Conservation (phyloP, 2,797 vertebrate species). For the Thalassophryne amazonica region DNA sequence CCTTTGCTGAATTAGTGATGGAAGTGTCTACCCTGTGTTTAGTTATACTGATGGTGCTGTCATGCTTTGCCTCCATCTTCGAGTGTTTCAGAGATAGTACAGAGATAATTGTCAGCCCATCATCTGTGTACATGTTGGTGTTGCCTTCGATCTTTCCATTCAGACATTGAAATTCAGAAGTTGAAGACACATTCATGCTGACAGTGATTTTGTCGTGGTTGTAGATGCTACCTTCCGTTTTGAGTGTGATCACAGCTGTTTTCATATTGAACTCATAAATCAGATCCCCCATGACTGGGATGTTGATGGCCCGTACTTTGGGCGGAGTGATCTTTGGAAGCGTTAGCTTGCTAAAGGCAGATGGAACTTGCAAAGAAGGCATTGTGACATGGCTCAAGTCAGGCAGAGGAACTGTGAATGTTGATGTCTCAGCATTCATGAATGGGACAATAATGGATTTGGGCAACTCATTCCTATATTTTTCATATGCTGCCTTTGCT, state of each 20-base stretch:
- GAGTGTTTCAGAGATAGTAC: conserved; percentile 76
- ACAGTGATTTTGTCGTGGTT: conserved; percentile 84
- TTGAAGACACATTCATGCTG: conserved; percentile 80
- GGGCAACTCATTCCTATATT: conserved; percentile 76
- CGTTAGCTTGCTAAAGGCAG: conserved; percentile 76
- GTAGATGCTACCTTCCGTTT: conserved; percentile 80
- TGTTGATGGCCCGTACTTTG: conserved; percentile 69
- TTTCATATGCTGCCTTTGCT: conserved; percentile 79
- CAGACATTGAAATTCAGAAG: conserved; percentile 79
- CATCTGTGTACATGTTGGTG: conserved; percentile 77
- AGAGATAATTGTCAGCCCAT: conserved; percentile 81
- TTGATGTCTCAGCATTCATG: conserved; percentile 80
- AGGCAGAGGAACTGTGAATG: conserved; percentile 81
- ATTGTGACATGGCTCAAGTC: conserved; percentile 75
- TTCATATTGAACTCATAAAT: conserved; percentile 89
- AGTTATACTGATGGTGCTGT: conserved; percentile 78
- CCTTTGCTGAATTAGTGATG: conserved; percentile 75
- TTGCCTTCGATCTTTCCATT: conserved; percentile 83
- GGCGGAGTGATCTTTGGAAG: conserved; percentile 81
- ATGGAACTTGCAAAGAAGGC: conserved; percentile 75
- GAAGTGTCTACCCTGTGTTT: conserved; percentile 76
- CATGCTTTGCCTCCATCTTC: conserved; percentile 81
- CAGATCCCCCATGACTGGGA: conserved; percentile 89
- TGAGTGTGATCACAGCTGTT: conserved; percentile 84
- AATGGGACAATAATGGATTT: conserved; percentile 79